Conservation (phyloP, 2,113 vertebrate genomes). For the Mobula birostris region DNA sequence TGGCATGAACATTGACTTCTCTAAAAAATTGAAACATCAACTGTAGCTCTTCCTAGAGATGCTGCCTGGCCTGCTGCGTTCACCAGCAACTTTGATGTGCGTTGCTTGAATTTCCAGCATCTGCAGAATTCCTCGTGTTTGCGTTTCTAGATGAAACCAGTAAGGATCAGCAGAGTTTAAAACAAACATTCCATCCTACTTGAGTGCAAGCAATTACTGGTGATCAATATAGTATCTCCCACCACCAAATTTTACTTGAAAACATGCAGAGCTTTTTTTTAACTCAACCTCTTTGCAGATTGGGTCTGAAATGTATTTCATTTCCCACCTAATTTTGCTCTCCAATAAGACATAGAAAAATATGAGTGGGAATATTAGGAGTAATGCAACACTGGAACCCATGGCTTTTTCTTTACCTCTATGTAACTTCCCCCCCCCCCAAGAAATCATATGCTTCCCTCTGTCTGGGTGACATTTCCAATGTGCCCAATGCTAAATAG, state of each 20-base stretch:
- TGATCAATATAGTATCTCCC: background rate
- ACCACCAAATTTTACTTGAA: background rate
- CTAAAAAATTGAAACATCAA: too few species aligned
- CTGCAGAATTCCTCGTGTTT: too few species aligned
- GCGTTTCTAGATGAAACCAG: background rate
- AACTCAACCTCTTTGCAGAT: background rate
- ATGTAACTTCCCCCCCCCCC: background rate
- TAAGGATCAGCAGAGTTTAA: background rate
- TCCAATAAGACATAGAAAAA: background rate
- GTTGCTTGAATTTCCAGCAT: too few species aligned
- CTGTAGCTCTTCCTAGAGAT: too few species aligned
- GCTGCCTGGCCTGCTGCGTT: too few species aligned
- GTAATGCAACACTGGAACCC: background rate
- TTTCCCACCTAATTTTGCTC: background rate
- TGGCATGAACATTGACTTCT: too few species aligned
- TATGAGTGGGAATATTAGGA: background rate
- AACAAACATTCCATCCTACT: background rate
- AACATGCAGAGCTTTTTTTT: background rate
- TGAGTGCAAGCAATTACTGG: background rate
- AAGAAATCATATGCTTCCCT: background rate
- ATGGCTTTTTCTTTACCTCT: background rate
- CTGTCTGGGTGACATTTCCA: background rate
- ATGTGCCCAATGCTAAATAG: background rate
- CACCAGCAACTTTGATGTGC: too few species aligned
- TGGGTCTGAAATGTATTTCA: background rate